phyloP scores from a whole-genome alignment of 2,888 invertebrate genomes.

The Dicranocentrus wangi region DNA sequence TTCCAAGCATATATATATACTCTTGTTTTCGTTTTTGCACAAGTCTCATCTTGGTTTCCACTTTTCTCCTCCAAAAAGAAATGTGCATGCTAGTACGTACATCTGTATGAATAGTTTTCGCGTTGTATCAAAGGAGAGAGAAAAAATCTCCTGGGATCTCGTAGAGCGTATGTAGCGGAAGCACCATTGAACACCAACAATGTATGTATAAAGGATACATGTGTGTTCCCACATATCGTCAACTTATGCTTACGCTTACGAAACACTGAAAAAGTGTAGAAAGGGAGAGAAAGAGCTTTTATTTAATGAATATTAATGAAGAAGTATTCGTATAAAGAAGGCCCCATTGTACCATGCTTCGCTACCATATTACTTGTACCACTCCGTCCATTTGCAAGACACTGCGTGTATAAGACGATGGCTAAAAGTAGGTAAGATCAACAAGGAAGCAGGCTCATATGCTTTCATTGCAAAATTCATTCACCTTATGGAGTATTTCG shows the following conservation, averaged over 20 bases:
- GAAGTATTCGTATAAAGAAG: conserved; percentile 31
- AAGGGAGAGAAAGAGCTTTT: conserved; percentile 47
- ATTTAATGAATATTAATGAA: conserved; percentile 71
- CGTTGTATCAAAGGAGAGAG: conserved; percentile 4
- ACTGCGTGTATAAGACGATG: background rate
- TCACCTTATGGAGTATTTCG: background rate
- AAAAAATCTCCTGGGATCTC: conserved; percentile 14
- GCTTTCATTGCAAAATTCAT: conserved; percentile 12
- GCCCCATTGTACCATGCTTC: conserved; percentile 22
- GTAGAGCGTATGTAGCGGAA: background rate
- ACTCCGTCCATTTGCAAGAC: background rate
- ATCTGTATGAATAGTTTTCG: background rate
- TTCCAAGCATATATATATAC: background rate
- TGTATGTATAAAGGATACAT: background rate
- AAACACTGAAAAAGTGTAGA: conserved; percentile 15
- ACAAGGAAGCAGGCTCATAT: conserved; percentile 2
- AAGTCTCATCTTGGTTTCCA: background rate
- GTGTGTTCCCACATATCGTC: conserved; percentile 1
- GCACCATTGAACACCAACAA: conserved; percentile 9
- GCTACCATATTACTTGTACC: background rate
- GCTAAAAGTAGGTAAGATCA: conserved; percentile 13
- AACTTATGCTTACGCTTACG: background rate
- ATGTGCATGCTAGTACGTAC: conserved; percentile 4
- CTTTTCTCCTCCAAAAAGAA: background rate
- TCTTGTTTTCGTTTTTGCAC: conserved; percentile 5